phyloP scores from a whole-genome alignment of 2,888 invertebrate genomes.

The Podotricha telesiphe region DNA sequence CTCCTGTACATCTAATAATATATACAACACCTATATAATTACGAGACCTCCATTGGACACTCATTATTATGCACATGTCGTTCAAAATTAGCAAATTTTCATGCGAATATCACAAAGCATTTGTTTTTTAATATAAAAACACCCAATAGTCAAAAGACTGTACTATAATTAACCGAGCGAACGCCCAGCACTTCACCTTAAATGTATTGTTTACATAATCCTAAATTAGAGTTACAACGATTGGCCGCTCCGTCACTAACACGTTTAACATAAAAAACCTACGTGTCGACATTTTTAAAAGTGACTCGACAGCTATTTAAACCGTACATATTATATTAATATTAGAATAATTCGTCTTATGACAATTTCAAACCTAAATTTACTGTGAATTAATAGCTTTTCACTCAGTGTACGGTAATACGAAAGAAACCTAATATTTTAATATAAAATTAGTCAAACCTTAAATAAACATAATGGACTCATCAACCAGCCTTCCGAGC shows the following conservation, averaged over 20 bases:
- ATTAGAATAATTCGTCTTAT: conserved; percentile 20
- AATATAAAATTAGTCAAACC: conserved; percentile 42
- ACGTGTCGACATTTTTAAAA: conserved; percentile 39
- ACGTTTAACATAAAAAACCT: conserved; percentile 39
- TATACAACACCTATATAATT: conserved; percentile 56
- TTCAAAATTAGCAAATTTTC: conserved; percentile 49
- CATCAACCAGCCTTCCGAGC: conserved; percentile 74
- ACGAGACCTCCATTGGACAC: conserved; percentile 26
- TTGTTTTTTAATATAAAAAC: conserved; percentile 59
- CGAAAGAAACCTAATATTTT: conserved; percentile 29
- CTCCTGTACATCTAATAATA: conserved; percentile 54
- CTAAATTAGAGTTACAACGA: conserved; percentile 26
- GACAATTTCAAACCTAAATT: conserved; percentile 28
- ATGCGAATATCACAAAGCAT: conserved; percentile 73
- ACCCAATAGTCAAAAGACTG: conserved; percentile 62
- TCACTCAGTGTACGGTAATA: conserved; percentile 37
- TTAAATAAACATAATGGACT: conserved; percentile 72
- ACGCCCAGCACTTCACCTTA: conserved; percentile 41
- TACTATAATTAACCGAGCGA: conserved; percentile 55
- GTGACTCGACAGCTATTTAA: conserved; percentile 29
- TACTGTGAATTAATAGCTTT: conserved; percentile 29
- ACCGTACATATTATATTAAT: conserved; percentile 20
- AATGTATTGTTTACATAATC: conserved; percentile 20
- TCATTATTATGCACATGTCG: conserved; percentile 36
- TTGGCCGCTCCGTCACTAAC: conserved; percentile 35